Percentiles rank a stretch among this genome's conserved stretches.
These are phyloP conservation scores for Trichoplusia ni DNA, from an alignment of 1,140 invertebrate species.

Conservation along the genomic window DNA sequence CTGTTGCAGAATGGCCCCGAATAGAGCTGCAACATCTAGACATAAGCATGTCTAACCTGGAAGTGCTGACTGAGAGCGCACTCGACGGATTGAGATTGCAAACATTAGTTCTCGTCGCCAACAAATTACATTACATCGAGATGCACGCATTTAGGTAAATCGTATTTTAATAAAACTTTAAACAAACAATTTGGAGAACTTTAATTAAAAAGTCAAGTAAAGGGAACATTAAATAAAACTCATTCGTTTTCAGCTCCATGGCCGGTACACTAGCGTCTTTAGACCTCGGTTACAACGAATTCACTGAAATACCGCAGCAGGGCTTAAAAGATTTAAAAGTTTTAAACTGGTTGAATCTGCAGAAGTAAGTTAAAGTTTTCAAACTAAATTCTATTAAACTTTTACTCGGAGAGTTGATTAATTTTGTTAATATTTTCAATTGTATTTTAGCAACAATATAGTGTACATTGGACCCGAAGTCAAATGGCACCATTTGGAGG, in stretches of 20 bases:
- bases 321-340: conserved; percentile 85
- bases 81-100: conserved; percentile 70
- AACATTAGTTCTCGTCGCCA: conserved; percentile 74
- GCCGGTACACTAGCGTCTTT: conserved; percentile 84
- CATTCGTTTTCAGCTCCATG: conserved; percentile 82
- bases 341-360: conserved; percentile 88
- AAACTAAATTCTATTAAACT: conserved; percentile 44
- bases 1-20: conserved; percentile 74
- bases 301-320: conserved; percentile 85
- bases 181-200: conserved; percentile 20
- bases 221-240: conserved; percentile 29
- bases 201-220: conserved; percentile 18
- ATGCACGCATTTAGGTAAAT: conserved; percentile 68
- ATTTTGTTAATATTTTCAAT: conserved; percentile 35
- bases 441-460: conserved; percentile 73
- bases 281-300: conserved; percentile 88
- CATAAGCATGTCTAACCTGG: conserved; percentile 76
- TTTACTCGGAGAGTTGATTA: conserved; percentile 30
- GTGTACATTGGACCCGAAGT: conserved; percentile 59
- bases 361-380: conserved; percentile 83
- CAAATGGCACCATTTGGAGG: conserved; percentile 87
- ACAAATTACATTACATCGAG: conserved; percentile 74
- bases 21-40: conserved; percentile 75
- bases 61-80: conserved; percentile 73
- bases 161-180: conserved; percentile 17